Evolutionary conservation across 2,888 invertebrate genomes (phyloP).

Genomic region (Zaprionus lineosus): DNA sequence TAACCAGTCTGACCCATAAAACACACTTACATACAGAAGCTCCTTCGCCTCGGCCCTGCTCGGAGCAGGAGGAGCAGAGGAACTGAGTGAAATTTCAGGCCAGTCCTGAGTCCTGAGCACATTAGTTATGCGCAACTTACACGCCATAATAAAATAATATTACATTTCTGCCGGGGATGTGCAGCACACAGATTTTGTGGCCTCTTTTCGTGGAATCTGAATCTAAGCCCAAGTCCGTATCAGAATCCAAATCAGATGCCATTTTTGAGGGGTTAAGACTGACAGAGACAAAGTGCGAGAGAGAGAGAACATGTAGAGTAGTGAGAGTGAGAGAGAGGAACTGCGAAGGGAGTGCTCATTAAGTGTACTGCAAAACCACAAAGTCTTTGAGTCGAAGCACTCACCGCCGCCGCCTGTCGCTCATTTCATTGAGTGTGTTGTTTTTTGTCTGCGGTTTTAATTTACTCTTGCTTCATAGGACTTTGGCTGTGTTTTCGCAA

Average conservation of each 20-base stretch:
- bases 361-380: conserved; percentile 50
- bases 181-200: conserved; percentile 31
- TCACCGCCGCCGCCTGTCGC: conserved; percentile 39
- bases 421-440: conserved; percentile 46
- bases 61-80: no score
- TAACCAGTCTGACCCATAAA: conserved; percentile 53
- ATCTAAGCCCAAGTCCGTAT: not conserved
- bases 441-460: conserved; percentile 64
- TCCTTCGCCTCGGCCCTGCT: conserved; percentile 36
- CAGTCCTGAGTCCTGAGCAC: conserved; percentile 46
- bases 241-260: not conserved
- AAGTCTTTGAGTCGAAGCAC: conserved; percentile 58
- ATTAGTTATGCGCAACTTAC: conserved; percentile 58
- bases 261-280: no score
- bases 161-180: conserved; percentile 20
- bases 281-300: no score
- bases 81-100: conserved; percentile 56
- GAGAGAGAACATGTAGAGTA: no score
- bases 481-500: conserved; percentile 10
- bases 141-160: conserved; percentile 56
- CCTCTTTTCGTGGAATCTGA: conserved; percentile 25
- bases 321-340: no score
- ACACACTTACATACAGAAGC: conserved; percentile 30
- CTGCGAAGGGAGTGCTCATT: conserved; percentile 34
- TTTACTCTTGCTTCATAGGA: conserved; percentile 64